Conservation (phyloP, 1,140 invertebrate genomes). For the Pemphigus obesinymphae region DNA sequence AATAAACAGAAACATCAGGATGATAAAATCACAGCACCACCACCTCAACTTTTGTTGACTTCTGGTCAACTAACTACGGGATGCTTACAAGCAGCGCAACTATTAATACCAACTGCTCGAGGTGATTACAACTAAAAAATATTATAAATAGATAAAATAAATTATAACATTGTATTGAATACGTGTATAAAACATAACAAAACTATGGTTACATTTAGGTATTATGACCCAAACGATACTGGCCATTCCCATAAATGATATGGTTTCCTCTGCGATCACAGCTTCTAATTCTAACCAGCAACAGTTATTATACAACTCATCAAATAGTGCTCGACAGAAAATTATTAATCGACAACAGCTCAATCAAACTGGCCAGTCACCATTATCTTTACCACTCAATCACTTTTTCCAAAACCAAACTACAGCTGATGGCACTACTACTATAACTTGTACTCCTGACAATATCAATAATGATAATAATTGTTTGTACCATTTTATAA, state of each 20-base stretch:
- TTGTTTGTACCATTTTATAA: not conserved
- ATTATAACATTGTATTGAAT: not conserved
- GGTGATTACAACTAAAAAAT: not conserved
- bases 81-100: slow-evolving; percentile 16
- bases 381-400: not conserved
- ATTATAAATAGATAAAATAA: not conserved
- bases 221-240: slow-evolving; percentile 20
- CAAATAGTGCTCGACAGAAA: not conserved
- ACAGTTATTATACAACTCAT: not conserved
- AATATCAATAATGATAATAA: not conserved
- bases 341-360: slow-evolving; percentile 4
- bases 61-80: slow-evolving; percentile 23
- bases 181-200: not conserved
- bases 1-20: not conserved
- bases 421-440: not conserved
- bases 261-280: not conserved
- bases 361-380: not conserved
- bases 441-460: not conserved
- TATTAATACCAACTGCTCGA: slow-evolving; percentile 20
- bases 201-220: not conserved
- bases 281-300: not conserved
- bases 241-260: slow-evolving; percentile 8
- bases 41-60: slow-evolving; percentile 4
- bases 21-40: slow-evolving; percentile 7
- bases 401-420: not conserved